These are phyloP conservation scores for Ammodytes marinus DNA, from an alignment of 2,113 vertebrate species.

Conservation along the genomic window DNA sequence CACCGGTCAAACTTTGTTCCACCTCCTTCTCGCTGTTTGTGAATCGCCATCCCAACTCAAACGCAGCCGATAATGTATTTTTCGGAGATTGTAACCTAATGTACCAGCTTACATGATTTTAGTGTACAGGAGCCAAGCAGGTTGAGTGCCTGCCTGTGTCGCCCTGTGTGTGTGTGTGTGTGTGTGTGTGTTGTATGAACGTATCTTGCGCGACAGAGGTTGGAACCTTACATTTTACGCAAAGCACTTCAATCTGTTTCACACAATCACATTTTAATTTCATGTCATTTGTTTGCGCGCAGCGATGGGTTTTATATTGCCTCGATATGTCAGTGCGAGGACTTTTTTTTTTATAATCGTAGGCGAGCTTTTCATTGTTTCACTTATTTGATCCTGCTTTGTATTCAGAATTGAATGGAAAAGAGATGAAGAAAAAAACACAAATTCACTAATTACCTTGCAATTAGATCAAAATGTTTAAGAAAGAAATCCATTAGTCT, in stretches of 20 bases:
- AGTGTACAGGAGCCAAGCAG: constrained; percentile 3
- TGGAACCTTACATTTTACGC: constrained; percentile 22
- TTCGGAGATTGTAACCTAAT: not conserved
- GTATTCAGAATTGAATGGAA: not conserved
- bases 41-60: not conserved
- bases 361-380: constrained; percentile 23
- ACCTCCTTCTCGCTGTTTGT: not conserved
- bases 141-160: constrained; percentile 26
- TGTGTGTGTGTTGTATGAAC: constrained; percentile 15
- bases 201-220: constrained; percentile 5
- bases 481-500: not conserved
- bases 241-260: constrained; percentile 61
- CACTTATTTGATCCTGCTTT: not conserved
- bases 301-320: constrained; percentile 17
- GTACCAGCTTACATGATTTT: constrained; percentile 13
- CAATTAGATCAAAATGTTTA: not conserved
- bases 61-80: not conserved
- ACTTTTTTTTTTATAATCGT: constrained; percentile 27
- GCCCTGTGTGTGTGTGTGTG: constrained; percentile 22
- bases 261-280: constrained; percentile 44
- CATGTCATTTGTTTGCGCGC: constrained; percentile 20
- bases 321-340: constrained; percentile 29
- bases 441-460: not conserved
- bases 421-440: not conserved
- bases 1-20: not conserved